Evolutionary conservation across 2,113 vertebrate species (phyloP).

Genomic region (Tonatia bakeri): DNA sequence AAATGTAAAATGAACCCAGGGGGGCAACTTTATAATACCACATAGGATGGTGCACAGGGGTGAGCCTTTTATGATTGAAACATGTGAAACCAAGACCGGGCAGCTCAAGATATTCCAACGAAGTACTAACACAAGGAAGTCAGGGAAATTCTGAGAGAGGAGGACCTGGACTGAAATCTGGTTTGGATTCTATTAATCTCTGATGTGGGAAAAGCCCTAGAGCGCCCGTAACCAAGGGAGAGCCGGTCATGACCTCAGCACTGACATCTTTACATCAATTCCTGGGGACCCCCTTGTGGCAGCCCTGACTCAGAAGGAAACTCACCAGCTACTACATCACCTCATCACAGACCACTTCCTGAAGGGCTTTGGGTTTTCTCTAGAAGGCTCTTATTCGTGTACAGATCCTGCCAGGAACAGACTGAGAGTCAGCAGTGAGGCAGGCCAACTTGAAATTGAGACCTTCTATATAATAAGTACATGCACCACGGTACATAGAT

Average conservation of each 20-base stretch:
- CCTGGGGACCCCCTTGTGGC: conserved; percentile 72
- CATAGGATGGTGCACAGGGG: background rate
- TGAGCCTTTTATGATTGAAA: background rate
- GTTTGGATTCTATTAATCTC: conserved; percentile 30
- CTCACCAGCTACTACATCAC: conserved; percentile 30
- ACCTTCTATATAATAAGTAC: background rate
- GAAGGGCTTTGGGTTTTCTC: conserved; percentile 59
- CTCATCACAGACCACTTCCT: conserved; percentile 67
- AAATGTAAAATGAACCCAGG: background rate
- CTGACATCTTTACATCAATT: conserved; percentile 38
- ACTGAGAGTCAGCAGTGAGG: background rate
- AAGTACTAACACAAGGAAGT: background rate
- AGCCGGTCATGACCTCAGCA: conserved; percentile 43
- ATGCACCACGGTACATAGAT: background rate
- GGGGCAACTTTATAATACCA: background rate
- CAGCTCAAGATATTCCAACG: background rate
- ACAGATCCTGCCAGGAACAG: conserved; percentile 29
- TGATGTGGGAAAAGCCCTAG: conserved; percentile 43
- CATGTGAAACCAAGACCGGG: background rate
- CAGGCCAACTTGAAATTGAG: background rate
- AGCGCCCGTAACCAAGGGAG: background rate
- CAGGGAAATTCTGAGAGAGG: background rate
- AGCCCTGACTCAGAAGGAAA: conserved; percentile 73
- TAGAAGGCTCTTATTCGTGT: conserved; percentile 54
- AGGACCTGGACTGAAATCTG: background rate